Percentiles rank a stretch among this genome's conserved stretches.
These are phyloP conservation scores for Pseudomyrmex gracilis DNA, from an alignment of 1,140 invertebrate species.

Conservation along the genomic window DNA sequence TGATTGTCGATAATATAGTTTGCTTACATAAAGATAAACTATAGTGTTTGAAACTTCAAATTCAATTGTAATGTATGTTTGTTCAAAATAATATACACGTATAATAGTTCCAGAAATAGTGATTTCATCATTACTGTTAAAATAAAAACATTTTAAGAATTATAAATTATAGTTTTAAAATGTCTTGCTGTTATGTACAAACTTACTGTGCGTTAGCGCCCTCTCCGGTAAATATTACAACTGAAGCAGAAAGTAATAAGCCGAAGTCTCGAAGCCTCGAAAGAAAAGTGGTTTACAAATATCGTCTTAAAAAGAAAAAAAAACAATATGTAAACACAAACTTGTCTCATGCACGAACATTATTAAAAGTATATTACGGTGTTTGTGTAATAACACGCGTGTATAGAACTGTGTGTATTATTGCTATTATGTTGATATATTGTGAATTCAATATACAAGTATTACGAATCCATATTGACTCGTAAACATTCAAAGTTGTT, in stretches of 20 bases:
- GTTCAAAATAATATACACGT: neutral
- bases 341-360: too few relatives aligned
- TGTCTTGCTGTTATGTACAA: neutral
- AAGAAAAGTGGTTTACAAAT: neutral
- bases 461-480: too few relatives aligned
- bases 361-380: too few relatives aligned
- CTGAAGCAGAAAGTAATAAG: neutral
- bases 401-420: too few relatives aligned
- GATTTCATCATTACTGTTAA: neutral
- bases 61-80: neutral
- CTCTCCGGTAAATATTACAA: neutral
- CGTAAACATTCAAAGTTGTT: too few relatives aligned
- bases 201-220: neutral
- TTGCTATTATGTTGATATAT: too few relatives aligned
- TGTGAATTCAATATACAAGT: too few relatives aligned
- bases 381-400: too few relatives aligned
- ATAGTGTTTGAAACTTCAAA: neutral
- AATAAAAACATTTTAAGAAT: neutral
- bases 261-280: neutral
- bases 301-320: neutral
- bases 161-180: neutral
- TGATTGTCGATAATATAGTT: neutral
- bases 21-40: too few relatives aligned
- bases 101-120: too few relatives aligned
- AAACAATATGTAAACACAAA: too few relatives aligned